Percentiles rank a stretch among this genome's conserved stretches.
These are phyloP conservation scores for Gryllus bimaculatus DNA, from an alignment of 1,140 invertebrate species.

Conservation along the genomic window DNA sequence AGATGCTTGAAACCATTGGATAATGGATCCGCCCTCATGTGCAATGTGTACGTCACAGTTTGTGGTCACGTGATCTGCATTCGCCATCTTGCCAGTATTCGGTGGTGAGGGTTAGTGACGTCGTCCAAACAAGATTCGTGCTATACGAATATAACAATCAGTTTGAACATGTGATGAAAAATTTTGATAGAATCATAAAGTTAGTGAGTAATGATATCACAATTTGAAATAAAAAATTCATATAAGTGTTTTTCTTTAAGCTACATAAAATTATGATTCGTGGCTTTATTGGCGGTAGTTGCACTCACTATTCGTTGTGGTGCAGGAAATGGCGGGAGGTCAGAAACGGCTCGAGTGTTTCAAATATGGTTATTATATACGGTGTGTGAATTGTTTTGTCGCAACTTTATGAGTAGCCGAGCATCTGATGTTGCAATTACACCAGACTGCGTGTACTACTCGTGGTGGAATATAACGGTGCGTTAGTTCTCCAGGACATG, in stretches of 20 bases:
- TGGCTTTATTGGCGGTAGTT: neutral
- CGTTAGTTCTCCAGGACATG: neutral
- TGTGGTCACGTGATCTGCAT: neutral
- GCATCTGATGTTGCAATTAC: neutral
- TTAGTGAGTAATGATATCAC: neutral
- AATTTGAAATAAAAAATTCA: neutral
- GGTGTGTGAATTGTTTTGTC: neutral
- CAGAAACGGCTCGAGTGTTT: neutral
- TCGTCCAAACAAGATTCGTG: neutral
- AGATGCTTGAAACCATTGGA: neutral
- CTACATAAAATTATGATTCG: neutral
- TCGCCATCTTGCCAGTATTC: neutral
- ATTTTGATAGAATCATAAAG: neutral
- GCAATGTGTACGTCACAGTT: neutral
- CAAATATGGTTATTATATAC: neutral
- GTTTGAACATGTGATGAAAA: neutral
- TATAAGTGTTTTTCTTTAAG: neutral
- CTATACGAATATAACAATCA: neutral
- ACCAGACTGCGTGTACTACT: neutral
- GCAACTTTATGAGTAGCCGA: neutral
- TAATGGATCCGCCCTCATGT: slow-evolving; percentile 3
- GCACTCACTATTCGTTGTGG: neutral
- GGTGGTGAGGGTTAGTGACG: slow-evolving; percentile 2
- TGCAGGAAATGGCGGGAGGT: slow-evolving; percentile 2
- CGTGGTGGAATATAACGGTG: neutral